These are phyloP conservation scores for Zaprionus obscuricornis DNA, from an alignment of 2,888 invertebrate species.

Conservation along the genomic window DNA sequence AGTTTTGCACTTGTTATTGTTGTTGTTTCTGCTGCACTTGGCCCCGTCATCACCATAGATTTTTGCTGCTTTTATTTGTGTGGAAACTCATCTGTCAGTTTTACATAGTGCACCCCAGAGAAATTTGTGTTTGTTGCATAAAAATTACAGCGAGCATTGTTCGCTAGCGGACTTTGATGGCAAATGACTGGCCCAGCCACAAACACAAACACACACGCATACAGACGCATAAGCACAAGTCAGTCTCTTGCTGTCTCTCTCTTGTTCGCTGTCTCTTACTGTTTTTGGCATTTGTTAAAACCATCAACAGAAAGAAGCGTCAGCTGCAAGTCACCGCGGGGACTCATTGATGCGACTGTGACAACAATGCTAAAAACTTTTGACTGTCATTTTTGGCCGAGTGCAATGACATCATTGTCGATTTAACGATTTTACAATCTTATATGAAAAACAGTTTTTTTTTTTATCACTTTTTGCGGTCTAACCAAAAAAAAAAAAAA, in stretches of 20 bases:
- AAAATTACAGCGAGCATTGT: constrained; percentile 72
- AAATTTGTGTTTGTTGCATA: constrained; percentile 76
- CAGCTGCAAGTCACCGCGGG: constrained; percentile 52
- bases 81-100: constrained; percentile 71
- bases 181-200: constrained; percentile 51
- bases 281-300: constrained; percentile 72
- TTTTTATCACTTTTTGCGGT: constrained; percentile 29
- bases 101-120: constrained; percentile 74
- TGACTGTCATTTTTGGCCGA: constrained; percentile 32
- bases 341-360: constrained; percentile 70
- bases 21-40: constrained; percentile 32
- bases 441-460: background rate
- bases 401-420: constrained; percentile 48
- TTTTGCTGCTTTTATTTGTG: constrained; percentile 25
- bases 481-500: constrained; percentile 2
- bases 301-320: constrained; percentile 25
- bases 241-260: constrained; percentile 1
- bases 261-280: constrained; percentile 25
- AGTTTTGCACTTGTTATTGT: constrained; percentile 15
- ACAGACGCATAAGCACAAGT: constrained; percentile 1
- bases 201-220: constrained; percentile 21
- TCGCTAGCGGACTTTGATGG: constrained; percentile 68
- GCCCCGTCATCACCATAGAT: constrained; percentile 48
- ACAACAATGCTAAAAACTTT: constrained; percentile 53
- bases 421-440: constrained; percentile 31